Evolutionary conservation across 2,113 vertebrate genomes (phyloP), one percentile per base, ranked within the genome.

Genomic region (Antechinus stuartii): DNA sequence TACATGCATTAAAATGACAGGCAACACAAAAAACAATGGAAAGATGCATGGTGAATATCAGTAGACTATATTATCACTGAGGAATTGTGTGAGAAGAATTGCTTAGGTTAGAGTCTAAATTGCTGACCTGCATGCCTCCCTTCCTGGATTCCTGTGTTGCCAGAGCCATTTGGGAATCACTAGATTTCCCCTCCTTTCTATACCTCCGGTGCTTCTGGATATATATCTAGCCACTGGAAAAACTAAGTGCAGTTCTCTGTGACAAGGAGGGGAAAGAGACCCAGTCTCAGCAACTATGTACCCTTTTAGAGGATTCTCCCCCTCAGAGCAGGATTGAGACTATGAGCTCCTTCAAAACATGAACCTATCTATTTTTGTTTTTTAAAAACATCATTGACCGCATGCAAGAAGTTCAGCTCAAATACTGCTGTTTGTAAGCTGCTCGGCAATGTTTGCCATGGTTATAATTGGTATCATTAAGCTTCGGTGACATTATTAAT

Each of bases 401-500:
- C 98, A 98, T 47, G 76, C 98, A 92, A 97, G 92, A 98, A 98
- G 98, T 98, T 98, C 98, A 98, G 98, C 97, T 98, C 97, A 98
- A 98, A 95, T 97, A 98, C 97, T 97, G 97, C 94, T 97, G 96
- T 98, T 98, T 98, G 97, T 98, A 98, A 99, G 98, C 97, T 96
- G 94, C 93, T 97, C 89, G 53, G 97, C 93, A 96, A 98, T 99
- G 98, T 99, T 99, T 99, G 98, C 98, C 91, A 55, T 98, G 97
- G 96, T 97, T 98, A 89, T 99, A 99, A 99, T 99, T 99, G 98
- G 96, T 97, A 97, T 98, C 98, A 98, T 99, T 98, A 99, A 98
- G 97, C 98, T 98, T 98, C 98, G 98, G 98, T 99, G 98, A 98
- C 96, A 89, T 98, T 99, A 99, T 99, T 99, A 99, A 99, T 98